phyloP scores from a whole-genome alignment of 92 coral and sea anemone species.

The Montipora capitata region DNA sequence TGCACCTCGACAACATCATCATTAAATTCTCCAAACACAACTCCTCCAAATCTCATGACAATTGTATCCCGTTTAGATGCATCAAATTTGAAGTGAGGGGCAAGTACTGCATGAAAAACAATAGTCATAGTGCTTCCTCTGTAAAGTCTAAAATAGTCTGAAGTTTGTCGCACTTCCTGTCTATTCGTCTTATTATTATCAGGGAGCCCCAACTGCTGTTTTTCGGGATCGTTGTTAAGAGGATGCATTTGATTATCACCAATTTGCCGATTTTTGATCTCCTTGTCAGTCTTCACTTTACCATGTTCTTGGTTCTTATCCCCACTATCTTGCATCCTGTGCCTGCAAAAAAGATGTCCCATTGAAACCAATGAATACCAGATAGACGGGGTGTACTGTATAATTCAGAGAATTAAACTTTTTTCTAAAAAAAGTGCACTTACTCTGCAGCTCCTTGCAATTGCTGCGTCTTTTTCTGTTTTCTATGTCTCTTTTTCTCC shows the following conservation, averaged over 20 bases:
- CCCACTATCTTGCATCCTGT: neutral
- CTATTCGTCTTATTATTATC: too few species aligned
- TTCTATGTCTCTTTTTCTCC: neutral
- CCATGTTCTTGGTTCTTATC: too few species aligned
- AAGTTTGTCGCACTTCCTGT: neutral
- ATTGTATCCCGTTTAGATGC: slow-evolving; percentile 38
- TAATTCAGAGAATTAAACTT: too few species aligned
- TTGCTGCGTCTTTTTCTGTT: neutral
- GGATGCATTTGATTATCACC: neutral
- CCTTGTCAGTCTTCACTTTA: neutral
- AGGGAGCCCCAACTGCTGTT: neutral
- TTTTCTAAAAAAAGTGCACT: neutral
- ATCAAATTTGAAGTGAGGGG: slow-evolving; percentile 77
- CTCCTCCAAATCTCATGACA: slow-evolving; percentile 57
- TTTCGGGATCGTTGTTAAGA: too few species aligned
- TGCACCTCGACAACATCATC: slow-evolving; percentile 49
- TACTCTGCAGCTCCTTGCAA: neutral
- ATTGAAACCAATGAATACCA: neutral
- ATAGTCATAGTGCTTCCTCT: slow-evolving; percentile 40
- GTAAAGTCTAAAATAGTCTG: neutral
- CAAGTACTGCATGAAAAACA: slow-evolving; percentile 73
- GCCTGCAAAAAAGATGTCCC: neutral
- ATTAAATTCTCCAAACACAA: slow-evolving; percentile 26
- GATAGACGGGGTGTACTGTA: neutral
- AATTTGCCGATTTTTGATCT: neutral